phyloP scores from a whole-genome alignment of 2,888 invertebrate species.

The Lottia gigantea region DNA sequence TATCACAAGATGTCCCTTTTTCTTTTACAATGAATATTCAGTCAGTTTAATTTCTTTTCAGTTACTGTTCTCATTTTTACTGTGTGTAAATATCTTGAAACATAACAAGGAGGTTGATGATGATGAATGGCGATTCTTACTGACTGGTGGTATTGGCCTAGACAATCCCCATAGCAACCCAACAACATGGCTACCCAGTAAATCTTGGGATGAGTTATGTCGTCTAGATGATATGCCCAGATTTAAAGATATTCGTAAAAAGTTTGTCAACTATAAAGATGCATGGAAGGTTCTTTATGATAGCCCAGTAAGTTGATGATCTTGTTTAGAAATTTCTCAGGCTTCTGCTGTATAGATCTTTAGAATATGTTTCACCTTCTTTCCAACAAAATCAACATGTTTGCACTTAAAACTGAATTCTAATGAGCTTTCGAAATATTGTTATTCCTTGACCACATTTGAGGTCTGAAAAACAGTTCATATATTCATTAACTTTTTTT shows the following conservation, averaged over 20 bases:
- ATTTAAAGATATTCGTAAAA: constrained; percentile 65
- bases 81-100: constrained; percentile 69
- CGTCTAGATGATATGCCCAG: constrained; percentile 63
- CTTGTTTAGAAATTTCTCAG: no score
- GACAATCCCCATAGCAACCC: constrained; percentile 84
- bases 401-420: no score
- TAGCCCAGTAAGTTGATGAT: constrained; percentile 71
- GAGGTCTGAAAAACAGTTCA: no score
- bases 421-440: no score
- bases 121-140: constrained; percentile 84
- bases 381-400: no score
- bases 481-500: constrained; percentile 14
- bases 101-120: constrained; percentile 69
- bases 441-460: no score
- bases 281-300: constrained; percentile 77
- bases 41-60: constrained; percentile 37
- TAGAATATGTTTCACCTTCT: no score
- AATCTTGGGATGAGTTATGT: constrained; percentile 74
- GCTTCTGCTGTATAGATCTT: no score
- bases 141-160: constrained; percentile 86
- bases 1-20: no score
- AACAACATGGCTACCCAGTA: constrained; percentile 81
- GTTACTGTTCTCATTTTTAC: constrained; percentile 69
- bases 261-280: constrained; percentile 63
- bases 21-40: no score